phyloP scores from a whole-genome alignment of 2,113 vertebrate species.

The Cinclus cinclus region DNA sequence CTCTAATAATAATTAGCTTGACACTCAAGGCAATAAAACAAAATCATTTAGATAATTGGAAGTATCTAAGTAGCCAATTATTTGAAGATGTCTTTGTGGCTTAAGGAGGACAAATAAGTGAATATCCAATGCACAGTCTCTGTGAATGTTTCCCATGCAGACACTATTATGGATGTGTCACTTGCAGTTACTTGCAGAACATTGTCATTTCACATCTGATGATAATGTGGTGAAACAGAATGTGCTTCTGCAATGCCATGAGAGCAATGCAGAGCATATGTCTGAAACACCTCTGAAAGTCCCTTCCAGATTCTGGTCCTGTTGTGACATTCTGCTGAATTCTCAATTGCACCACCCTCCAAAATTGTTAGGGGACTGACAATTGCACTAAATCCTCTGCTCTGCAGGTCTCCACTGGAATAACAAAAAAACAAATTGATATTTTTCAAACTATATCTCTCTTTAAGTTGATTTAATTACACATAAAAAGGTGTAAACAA shows the following conservation, averaged over 20 bases:
- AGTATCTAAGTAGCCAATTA: conserved; percentile 7
- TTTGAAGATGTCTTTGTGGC: conserved; percentile 15
- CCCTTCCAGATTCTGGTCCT: background rate
- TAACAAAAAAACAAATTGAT: background rate
- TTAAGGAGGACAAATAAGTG: conserved; percentile 14
- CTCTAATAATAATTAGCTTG: conserved; percentile 50
- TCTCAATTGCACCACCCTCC: background rate
- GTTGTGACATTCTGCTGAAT: background rate
- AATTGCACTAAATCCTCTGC: background rate
- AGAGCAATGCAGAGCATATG: background rate
- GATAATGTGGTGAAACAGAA: background rate
- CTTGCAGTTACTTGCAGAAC: background rate
- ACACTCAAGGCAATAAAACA: conserved; percentile 42
- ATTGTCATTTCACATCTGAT: background rate
- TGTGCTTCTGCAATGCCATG: background rate
- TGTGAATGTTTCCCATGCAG: conserved; percentile 32
- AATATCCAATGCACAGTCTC: background rate
- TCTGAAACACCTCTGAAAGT: background rate
- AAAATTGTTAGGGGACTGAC: background rate
- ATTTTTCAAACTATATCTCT: background rate
- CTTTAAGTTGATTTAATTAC: background rate
- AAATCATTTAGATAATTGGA: conserved; percentile 55
- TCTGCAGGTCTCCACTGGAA: background rate
- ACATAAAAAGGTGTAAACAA: background rate
- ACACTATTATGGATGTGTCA: background rate